Evolutionary conservation across 2,888 invertebrate genomes (phyloP), one percentile per base, ranked within the genome.

Genomic region (Cheilosia pagana): DNA sequence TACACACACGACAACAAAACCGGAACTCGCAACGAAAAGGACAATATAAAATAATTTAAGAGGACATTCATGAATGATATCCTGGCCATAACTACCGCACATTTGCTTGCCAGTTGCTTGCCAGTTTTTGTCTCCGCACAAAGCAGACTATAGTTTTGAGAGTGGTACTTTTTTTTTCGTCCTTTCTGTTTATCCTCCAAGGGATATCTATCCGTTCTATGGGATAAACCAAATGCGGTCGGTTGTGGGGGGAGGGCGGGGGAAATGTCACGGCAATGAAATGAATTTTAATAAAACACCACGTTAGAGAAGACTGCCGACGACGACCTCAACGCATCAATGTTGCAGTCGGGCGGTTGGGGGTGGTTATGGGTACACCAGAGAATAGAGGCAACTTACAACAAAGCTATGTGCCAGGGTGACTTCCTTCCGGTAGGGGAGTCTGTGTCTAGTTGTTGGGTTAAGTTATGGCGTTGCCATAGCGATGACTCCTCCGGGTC

Each of bases 21-120:
- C 59, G 59, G 50, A 55, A 68, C 62, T 48, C 6, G 12, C 16
- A 45, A 63, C 35, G 68, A 63, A 74, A 68, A 79, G 74, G 79
- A 83, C 79, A 85, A 85, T 85, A 85, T 85, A 85, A 85, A 79
- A 85, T 85, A 85, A 85, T 85, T 85, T 85, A 85, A 75, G 83
- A 79, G 70, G 79, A 79, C 83, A 75, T 79, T 75, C 83, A 79
- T 85, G 81, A 85, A 75, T 85, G 62, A 85, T 85, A 70, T 85
- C 83, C 79, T 63, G 60, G 57, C 65, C 74, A 83, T 83, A 85
- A 70, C 74, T 60, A 62, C 55, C 50, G 52, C 68, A 78, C 57
- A 59, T 78, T 74, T 68, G 68, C 25, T 39, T 60, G 25, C 53
- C 31, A 35, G 43, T 31, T 16, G 57, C 25, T 14, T 39, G 16